A percentile compares a stretch with the other conserved stretches of the same genome.
Evolutionary conservation across 2,888 invertebrate species (phyloP).

Genomic region (Andrena marginata): DNA sequence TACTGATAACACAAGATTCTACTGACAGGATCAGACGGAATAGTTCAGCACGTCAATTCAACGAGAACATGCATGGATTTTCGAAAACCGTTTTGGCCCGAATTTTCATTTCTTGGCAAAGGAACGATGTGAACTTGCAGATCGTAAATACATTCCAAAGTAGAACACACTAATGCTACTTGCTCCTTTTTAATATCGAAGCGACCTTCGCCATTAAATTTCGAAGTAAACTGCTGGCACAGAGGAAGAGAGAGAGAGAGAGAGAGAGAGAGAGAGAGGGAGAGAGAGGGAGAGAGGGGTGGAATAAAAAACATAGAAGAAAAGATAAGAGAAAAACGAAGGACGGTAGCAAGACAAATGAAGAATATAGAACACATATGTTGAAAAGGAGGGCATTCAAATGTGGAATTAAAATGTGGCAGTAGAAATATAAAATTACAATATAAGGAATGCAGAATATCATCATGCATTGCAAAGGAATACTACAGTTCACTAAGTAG

Average conservation of each 20-base stretch:
- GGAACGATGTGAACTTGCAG: not conserved
- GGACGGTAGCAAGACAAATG: not conserved
- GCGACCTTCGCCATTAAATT: not conserved
- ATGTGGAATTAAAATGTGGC: not conserved
- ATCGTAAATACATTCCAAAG: not conserved
- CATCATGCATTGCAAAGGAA: not conserved
- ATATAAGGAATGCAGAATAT: not conserved
- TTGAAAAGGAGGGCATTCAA: not conserved
- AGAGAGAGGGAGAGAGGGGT: not conserved
- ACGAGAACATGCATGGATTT: not conserved
- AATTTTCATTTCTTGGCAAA: slow-evolving; percentile 7
- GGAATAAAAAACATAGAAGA: not conserved
- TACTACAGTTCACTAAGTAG: not conserved
- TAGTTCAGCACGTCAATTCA: not conserved
- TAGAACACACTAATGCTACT: not conserved
- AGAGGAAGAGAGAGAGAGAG: not conserved
- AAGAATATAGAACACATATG: not conserved
- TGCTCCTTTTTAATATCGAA: not conserved
- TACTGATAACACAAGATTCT: too few relatives aligned
- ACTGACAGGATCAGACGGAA: not conserved
- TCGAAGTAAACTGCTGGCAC: slow-evolving; percentile 4
- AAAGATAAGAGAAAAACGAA: not conserved
- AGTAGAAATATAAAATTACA: not conserved
- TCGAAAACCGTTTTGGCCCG: not conserved
- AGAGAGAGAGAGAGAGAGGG: not conserved